Evolutionary conservation across 2,888 invertebrate species (phyloP), one percentile per base, ranked within the genome.

Genomic region (Elysia crispata): DNA sequence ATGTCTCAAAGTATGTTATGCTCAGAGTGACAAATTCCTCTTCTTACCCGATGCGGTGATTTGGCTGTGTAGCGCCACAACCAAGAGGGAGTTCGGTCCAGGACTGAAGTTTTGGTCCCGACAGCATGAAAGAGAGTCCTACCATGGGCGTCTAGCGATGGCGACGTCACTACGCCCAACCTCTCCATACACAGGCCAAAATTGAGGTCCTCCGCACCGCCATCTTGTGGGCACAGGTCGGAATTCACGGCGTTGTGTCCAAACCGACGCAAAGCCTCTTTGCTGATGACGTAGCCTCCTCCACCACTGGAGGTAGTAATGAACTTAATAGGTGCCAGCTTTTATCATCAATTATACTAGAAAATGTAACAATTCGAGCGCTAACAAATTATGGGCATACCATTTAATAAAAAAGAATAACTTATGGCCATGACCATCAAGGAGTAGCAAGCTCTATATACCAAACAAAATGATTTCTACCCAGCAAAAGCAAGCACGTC

Each of bases 271-370:
- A 93, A 85, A 0, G 97, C 97, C 89, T 95, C 96, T 79, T 94
- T 94, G 88, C 97, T 98, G 30, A 99, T 93, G 41, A 98, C 97
- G 92, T 99, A 99, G 0, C 98, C 98, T 83, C 92, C 93, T 3
- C 93, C 93, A 0, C 93, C 93, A 80, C 92, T 80, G 50, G 8
- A 23, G 11, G 41, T 11, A 41, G n/a, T n/a, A n/a, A n/a, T n/a
- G n/a, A n/a, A n/a, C n/a, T n/a, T n/a, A n/a, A n/a, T n/a, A n/a
- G n/a, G n/a, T n/a, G n/a, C n/a, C n/a, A n/a, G n/a, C n/a, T n/a
- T n/a, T n/a, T n/a, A n/a, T n/a, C n/a, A n/a, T n/a, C n/a, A n/a
- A n/a, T n/a, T n/a, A n/a, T n/a, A n/a, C n/a, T n/a, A n/a, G n/a
- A n/a, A n/a, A n/a, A n/a, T n/a, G n/a, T n/a, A n/a, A n/a, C n/a